Evolutionary conservation across 2,113 vertebrate species (phyloP), one percentile per base, ranked within the genome.

Genomic region (Sciurus niger): DNA sequence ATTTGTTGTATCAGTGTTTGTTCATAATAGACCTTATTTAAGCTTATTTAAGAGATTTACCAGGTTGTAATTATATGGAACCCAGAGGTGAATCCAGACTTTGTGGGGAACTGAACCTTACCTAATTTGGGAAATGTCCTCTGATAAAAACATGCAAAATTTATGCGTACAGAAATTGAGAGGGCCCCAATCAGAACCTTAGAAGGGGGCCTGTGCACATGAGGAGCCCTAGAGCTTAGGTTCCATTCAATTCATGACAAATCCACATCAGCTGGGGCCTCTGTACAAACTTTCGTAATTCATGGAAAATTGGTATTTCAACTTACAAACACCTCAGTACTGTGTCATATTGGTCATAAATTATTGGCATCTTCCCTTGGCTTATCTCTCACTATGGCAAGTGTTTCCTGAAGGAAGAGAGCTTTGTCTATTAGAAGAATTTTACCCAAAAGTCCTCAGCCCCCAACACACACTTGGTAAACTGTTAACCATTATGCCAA

Each of bases 111-210:
- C 72, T 76, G 25, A 79, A 46, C 11, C 8, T 76, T 78, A 92
- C 40, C 73, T 90, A 84, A 43, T 73, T 91, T 48, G 9, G 20
- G 28, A 83, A 91, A 67, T 84, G 28, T 12, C 58, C 32, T 51
- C 37, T 68, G 73, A 78, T 78, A 83, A 73, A 82, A 93, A 37
- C 34, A 90, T 68, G 55, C 14, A 90, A 82, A 68, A 46, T 73
- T 67, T 70, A 84, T 79, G 63, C 77, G 34, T 28, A 72, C 32
- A n/a, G 37, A 95, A 67, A 53, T 46, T 72, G 32, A 58, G 30
- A 94, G 73, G 76, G 22, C 20, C 12, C n/a, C 30, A 53, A 25
- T 3, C 67, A 65, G 65, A n/a, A 72, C n/a, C 24, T 67, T 73
- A 68, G 20, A 63, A 86, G 24, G 30, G 20, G 58, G 28, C 51